These are phyloP conservation scores for silkworm (Bombyx mori) DNA, from an alignment of 1,140 invertebrate species.

Conservation along the genomic window DNA sequence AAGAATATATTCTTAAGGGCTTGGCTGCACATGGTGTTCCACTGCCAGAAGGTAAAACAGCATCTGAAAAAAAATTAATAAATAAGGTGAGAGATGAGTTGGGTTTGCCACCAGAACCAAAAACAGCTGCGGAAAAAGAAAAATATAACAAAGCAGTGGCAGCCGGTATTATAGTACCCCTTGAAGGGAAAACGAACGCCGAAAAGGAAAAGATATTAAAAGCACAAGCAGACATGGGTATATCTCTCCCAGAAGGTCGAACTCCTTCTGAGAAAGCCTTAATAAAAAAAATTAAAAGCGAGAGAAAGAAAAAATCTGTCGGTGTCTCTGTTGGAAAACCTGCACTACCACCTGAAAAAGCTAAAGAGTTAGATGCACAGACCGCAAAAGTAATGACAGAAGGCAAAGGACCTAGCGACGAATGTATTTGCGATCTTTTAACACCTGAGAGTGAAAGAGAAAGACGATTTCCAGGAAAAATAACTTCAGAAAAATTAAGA, in stretches of 20 bases:
- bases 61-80: constrained; percentile 22
- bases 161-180: constrained; percentile 6
- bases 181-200: constrained; percentile 13
- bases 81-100: constrained; percentile 8
- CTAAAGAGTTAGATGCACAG: constrained; percentile 18
- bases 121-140: constrained; percentile 11
- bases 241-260: constrained; percentile 28
- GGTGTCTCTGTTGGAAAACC: constrained; percentile 9
- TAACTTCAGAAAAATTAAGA: constrained; percentile 6
- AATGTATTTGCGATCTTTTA: constrained; percentile 28
- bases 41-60: constrained; percentile 23
- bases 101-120: constrained; percentile 12
- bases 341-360: constrained; percentile 18
- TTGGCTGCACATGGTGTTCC: constrained; percentile 22
- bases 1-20: constrained; percentile 26
- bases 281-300: constrained; percentile 9
- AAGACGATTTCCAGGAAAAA: constrained; percentile 1
- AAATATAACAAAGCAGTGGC: constrained; percentile 18
- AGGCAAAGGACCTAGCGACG: constrained; percentile 25
- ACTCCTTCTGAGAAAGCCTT: constrained; percentile 25
- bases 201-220: constrained; percentile 34
- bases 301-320: not conserved
- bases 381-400: constrained; percentile 25
- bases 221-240: constrained; percentile 19
- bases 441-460: constrained; percentile 13